Evolutionary conservation across 2,113 vertebrate species (phyloP).

Genomic region (Oryzias celebensis): DNA sequence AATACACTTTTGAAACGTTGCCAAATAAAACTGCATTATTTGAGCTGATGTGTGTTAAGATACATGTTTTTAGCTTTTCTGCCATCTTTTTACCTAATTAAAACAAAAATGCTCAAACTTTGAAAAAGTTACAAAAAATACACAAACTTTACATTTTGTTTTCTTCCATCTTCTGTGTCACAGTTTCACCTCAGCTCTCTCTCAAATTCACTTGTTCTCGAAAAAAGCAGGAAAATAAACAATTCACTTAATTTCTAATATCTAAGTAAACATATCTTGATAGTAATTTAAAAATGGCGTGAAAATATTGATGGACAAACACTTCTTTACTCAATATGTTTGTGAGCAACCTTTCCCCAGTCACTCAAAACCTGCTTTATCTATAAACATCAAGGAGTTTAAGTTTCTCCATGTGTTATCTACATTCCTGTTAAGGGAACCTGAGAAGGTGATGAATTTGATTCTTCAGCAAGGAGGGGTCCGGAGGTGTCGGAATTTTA

Average conservation of each 20-base stretch:
- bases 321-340: slow-evolving; percentile 28
- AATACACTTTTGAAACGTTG: too few species aligned
- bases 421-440: slow-evolving; percentile 66
- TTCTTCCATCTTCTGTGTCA: too few species aligned
- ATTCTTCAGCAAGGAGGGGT: slow-evolving; percentile 57
- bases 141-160: too few species aligned
- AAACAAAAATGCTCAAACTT: too few species aligned
- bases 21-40: too few species aligned
- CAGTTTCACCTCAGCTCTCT: too few species aligned
- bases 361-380: slow-evolving; percentile 53
- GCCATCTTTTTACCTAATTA: too few species aligned
- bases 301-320: neutral
- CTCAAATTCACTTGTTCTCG: too few species aligned
- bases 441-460: slow-evolving; percentile 68
- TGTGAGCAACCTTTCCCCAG: slow-evolving; percentile 19
- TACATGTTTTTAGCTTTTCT: too few species aligned
- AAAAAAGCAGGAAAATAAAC: too few species aligned
- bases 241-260: neutral
- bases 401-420: slow-evolving; percentile 24
- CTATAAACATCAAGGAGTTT: slow-evolving; percentile 22
- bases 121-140: too few species aligned
- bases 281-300: neutral
- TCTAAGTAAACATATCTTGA: neutral
- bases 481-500: slow-evolving; percentile 66
- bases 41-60: too few species aligned